phyloP scores from a whole-genome alignment of 1,140 invertebrate genomes.

The Temnothorax nylanderi region DNA sequence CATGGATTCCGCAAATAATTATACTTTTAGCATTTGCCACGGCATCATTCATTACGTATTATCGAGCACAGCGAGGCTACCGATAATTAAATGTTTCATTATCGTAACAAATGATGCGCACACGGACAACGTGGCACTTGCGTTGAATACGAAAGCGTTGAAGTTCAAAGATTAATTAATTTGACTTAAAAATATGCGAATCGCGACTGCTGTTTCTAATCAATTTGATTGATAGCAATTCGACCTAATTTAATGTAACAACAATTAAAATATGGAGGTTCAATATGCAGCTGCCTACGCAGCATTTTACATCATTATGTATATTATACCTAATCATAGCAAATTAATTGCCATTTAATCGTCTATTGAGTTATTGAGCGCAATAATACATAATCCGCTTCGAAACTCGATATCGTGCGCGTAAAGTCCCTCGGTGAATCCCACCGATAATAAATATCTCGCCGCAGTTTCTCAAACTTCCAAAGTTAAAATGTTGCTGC shows the following conservation, averaged over 20 bases:
- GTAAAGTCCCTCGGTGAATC: not conserved
- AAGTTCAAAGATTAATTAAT: not conserved
- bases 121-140: not conserved
- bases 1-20: not conserved
- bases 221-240: not conserved
- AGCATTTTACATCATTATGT: not conserved
- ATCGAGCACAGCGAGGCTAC: not conserved
- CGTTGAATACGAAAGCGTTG: constrained; percentile 51
- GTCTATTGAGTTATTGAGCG: not conserved
- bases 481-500: not conserved
- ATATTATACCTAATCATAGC: not conserved
- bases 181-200: not conserved
- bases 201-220: not conserved
- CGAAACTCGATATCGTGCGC: constrained; percentile 11
- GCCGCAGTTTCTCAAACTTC: constrained; percentile 21
- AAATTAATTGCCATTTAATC: constrained; percentile 34
- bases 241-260: not conserved
- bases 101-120: constrained; percentile 59
- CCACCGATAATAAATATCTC: not conserved
- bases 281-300: not conserved
- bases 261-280: not conserved
- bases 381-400: constrained; percentile 19
- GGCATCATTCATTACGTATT: not conserved
- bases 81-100: constrained; percentile 64
- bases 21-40: constrained; percentile 7